Conservation (phyloP, 2,888 invertebrate genomes). For the Chorisops tibialis region DNA sequence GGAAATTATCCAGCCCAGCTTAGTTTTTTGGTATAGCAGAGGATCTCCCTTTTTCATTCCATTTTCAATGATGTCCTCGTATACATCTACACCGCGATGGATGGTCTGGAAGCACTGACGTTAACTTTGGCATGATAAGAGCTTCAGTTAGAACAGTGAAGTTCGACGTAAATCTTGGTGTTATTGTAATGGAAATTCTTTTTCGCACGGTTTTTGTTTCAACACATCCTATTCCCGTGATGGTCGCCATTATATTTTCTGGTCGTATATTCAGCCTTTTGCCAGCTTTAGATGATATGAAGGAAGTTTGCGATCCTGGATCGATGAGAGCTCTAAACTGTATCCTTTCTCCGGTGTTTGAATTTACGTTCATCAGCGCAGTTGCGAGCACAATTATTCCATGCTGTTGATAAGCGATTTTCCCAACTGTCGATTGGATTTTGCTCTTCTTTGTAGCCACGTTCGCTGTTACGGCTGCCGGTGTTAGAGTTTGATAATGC, state of each 20-base stretch:
- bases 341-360: background rate
- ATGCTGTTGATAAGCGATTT: background rate
- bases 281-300: background rate
- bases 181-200: too few species aligned
- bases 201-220: background rate
- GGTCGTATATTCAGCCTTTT: background rate
- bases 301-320: background rate
- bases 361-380: background rate
- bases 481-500: background rate
- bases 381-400: background rate
- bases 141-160: background rate
- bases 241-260: background rate
- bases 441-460: background rate
- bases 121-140: background rate
- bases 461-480: too few species aligned
- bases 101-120: background rate
- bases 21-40: constrained; percentile 5
- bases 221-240: background rate
- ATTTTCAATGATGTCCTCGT: too few species aligned
- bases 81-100: constrained; percentile 5
- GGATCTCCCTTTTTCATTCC: background rate
- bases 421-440: background rate
- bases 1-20: constrained; percentile 12
- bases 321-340: background rate
- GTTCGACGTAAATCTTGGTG: too few species aligned